Conservation (phyloP, 2,888 invertebrate species). For the Erannis defoliaria region DNA sequence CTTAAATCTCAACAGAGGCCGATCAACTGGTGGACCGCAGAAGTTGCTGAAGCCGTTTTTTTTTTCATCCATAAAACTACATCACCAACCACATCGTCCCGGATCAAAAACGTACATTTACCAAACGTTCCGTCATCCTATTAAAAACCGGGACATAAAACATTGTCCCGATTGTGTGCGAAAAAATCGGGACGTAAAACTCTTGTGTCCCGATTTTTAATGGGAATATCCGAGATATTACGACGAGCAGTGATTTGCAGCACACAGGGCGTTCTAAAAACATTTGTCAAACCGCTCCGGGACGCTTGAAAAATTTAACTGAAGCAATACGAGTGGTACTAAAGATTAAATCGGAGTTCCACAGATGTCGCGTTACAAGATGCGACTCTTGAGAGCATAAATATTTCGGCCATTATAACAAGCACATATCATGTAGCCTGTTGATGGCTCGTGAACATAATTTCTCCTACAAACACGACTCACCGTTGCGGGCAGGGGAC, state of each 20-base stretch:
- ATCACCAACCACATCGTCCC: no score
- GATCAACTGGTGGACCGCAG: no score
- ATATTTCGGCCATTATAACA: neutral
- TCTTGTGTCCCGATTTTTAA: slow-evolving; percentile 23
- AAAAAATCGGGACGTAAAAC: slow-evolving; percentile 16
- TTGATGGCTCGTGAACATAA: no score
- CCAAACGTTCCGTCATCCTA: slow-evolving; percentile 25
- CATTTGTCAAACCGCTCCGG: slow-evolving; percentile 72
- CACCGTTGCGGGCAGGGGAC: no score
- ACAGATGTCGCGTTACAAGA: slow-evolving; percentile 46
- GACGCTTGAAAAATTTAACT: slow-evolving; percentile 71
- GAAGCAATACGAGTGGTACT: slow-evolving; percentile 63
- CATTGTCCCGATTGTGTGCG: slow-evolving; percentile 17
- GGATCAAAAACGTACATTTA: slow-evolving; percentile 1
- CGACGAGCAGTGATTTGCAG: slow-evolving; percentile 39
- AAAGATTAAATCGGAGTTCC: slow-evolving; percentile 72
- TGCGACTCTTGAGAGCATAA: slow-evolving; percentile 22
- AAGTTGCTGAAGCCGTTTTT: no score
- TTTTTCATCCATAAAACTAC: no score
- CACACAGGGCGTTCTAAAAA: slow-evolving; percentile 52
- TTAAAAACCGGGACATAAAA: slow-evolving; percentile 31
- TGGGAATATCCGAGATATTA: slow-evolving; percentile 29
- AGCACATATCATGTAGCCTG: no score
- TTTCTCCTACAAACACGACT: no score
- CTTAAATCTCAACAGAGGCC: no score